phyloP scores from a whole-genome alignment of 2,888 invertebrate species.

The Hydrotaea diabolus region DNA sequence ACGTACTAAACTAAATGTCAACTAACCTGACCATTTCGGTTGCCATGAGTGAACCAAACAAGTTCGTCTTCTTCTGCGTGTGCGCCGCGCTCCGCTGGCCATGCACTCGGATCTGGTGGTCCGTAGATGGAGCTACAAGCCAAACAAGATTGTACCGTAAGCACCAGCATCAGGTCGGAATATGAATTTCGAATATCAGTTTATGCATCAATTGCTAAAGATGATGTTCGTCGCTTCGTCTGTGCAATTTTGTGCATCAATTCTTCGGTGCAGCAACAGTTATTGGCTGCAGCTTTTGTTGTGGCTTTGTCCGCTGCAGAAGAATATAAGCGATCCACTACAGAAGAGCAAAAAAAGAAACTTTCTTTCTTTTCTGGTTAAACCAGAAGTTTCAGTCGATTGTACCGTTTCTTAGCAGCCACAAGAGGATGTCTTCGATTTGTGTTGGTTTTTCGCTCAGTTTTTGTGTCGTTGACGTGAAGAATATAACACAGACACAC shows the following conservation, averaged over 20 bases:
- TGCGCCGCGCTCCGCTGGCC: constrained; percentile 18
- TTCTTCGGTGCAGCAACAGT: neutral
- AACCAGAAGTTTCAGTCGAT: constrained; percentile 56
- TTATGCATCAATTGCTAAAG: constrained; percentile 38
- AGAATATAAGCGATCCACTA: constrained; percentile 42
- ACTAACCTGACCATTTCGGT: constrained; percentile 53
- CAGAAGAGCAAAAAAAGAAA: constrained; percentile 48
- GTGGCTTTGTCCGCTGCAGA: constrained; percentile 1
- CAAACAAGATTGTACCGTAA: constrained; percentile 60
- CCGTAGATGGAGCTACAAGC: neutral
- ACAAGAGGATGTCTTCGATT: constrained; percentile 59
- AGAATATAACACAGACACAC: constrained; percentile 55
- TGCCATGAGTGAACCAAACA: constrained; percentile 42
- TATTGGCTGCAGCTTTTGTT: constrained; percentile 8
- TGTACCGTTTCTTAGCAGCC: constrained; percentile 49
- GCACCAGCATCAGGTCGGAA: neutral
- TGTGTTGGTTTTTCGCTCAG: neutral
- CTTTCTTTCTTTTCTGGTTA: constrained; percentile 63
- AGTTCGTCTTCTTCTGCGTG: constrained; percentile 55
- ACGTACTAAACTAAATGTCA: constrained; percentile 56
- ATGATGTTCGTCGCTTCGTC: constrained; percentile 4
- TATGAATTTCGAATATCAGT: constrained; percentile 6
- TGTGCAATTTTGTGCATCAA: constrained; percentile 7
- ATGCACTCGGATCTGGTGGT: constrained; percentile 11
- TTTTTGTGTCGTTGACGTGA: constrained; percentile 30